Base-by-base conservation (phyloP, 2,797 vertebrate genomes). In the Octomys mimax region DNA sequence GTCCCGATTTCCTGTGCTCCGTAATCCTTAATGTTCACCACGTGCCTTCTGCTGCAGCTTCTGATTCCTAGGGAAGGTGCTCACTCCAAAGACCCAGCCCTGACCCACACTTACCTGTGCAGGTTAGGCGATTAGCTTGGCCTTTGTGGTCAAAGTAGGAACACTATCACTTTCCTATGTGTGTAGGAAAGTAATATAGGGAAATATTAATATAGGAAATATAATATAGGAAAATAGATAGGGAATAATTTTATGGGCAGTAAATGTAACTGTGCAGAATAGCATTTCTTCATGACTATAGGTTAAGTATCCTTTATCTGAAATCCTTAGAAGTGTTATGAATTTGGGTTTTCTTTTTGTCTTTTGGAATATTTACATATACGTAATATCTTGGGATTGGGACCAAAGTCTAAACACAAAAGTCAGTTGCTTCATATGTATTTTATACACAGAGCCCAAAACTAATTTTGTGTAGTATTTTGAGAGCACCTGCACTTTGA, bases 281-380 rank as follows among this genome's bases (percentile, higher is more conserved):
- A 83, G 42, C 11, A 87, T 84, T 87, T 92, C 64, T 78, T 94
- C 39, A 26, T 46, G 70, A 73, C 39, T 59, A 24, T 8, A 61
- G 39, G 87, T 16, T 52, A 26, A 54, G 24, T 42, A 57, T 33
- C 26, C 46, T 11, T 80, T 9, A 46, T 19, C 36, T 31, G 68
- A 75, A 66, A 91, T 46, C 57, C 28, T 87, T 80, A 39, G 61
- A 70, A 28, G 24, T 57, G 28, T 66, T 87, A 66, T 36, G 33
- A 83, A 66, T 57, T 91, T 62, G 24, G 42, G 42, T 31, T 42
- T 64, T 62, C 79, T 54, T 42, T n/a, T 49, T 28, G 13, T 28
- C 61, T 52, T 88, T 94, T 64, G 52, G 28, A 46, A 73, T 91
- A 87, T 73, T 94, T 91, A 81, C 54, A 36, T 28, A 33, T 49